Percentiles rank a stretch among this genome's conserved stretches.
phyloP scores from a whole-genome alignment of 2,113 vertebrate species.

The Sinocyclocheilus anophthalmus region DNA sequence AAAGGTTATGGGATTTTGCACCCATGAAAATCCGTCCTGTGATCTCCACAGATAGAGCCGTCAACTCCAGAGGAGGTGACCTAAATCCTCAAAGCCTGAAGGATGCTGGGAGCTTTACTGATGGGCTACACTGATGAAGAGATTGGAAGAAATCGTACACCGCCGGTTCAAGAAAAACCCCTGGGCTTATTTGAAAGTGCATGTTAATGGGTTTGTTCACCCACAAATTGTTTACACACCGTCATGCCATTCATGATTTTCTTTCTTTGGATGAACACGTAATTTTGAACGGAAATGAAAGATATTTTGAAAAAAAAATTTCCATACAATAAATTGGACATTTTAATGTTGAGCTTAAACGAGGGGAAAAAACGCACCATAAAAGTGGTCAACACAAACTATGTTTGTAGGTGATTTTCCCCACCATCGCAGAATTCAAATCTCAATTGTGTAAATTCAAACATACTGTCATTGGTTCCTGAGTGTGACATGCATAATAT shows the following conservation, averaged over 20 bases:
- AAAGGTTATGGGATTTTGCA: conserved; percentile 11
- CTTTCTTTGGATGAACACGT: neutral
- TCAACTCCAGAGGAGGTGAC: conserved; percentile 20
- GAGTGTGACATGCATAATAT: neutral
- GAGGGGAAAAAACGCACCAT: neutral
- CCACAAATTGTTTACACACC: neutral
- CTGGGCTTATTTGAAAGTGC: neutral
- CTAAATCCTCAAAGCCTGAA: conserved; percentile 41
- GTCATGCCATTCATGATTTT: neutral
- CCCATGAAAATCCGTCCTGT: conserved; percentile 9
- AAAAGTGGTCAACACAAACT: neutral
- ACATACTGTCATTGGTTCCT: neutral
- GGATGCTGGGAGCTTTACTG: conserved; percentile 41
- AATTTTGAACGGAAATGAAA: neutral
- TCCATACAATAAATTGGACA: neutral
- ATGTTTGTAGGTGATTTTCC: neutral
- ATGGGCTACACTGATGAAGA: conserved; percentile 23
- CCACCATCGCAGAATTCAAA: neutral
- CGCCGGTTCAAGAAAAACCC: conserved; percentile 1
- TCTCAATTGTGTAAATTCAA: neutral
- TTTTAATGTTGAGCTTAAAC: neutral
- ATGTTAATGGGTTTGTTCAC: neutral
- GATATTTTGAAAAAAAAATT: neutral
- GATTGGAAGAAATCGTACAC: conserved; percentile 10
- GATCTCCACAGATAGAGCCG: conserved; percentile 28